These are phyloP conservation scores for Aelia acuminata DNA, from an alignment of 2,888 invertebrate genomes.

Conservation along the genomic window DNA sequence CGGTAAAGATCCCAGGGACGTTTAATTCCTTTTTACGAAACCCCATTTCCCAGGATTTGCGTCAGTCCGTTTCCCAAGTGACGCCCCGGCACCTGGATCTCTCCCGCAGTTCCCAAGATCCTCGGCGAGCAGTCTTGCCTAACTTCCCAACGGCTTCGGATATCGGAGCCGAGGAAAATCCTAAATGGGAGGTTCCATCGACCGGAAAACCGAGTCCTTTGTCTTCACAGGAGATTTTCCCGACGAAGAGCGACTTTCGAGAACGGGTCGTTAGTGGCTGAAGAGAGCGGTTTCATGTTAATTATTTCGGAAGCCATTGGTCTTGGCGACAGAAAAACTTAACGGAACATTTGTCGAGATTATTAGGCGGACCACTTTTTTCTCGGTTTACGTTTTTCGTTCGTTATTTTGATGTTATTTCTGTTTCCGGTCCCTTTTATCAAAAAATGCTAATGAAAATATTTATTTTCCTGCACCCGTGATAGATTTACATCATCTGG, in stretches of 20 bases:
- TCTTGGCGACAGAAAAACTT: not conserved
- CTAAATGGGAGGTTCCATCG: constrained; percentile 29
- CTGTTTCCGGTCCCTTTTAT: too few relatives aligned
- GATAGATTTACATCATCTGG: too few relatives aligned
- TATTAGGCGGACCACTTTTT: not conserved
- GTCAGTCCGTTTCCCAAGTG: constrained; percentile 37
- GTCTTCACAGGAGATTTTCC: constrained; percentile 11
- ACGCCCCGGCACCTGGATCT: not conserved
- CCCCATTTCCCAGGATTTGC: constrained; percentile 41
- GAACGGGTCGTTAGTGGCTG: constrained; percentile 31
- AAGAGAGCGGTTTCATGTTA: constrained; percentile 33
- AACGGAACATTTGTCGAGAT: constrained; percentile 9
- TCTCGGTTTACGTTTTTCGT: not conserved
- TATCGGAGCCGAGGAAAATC: constrained; percentile 47
- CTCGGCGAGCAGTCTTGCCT: constrained; percentile 20
- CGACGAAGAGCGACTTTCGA: constrained; percentile 23
- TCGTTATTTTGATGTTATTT: not conserved
- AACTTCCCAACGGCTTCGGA: constrained; percentile 31
- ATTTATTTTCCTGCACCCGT: too few relatives aligned
- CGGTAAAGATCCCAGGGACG: constrained; percentile 39
- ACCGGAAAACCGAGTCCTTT: constrained; percentile 41
- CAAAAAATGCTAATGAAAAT: too few relatives aligned
- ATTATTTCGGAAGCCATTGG: constrained; percentile 26
- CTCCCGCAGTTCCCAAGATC: constrained; percentile 31
- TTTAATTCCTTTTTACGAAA: constrained; percentile 44